Conservation (phyloP, 2,113 vertebrate genomes). For the Nymphicus hollandicus region DNA sequence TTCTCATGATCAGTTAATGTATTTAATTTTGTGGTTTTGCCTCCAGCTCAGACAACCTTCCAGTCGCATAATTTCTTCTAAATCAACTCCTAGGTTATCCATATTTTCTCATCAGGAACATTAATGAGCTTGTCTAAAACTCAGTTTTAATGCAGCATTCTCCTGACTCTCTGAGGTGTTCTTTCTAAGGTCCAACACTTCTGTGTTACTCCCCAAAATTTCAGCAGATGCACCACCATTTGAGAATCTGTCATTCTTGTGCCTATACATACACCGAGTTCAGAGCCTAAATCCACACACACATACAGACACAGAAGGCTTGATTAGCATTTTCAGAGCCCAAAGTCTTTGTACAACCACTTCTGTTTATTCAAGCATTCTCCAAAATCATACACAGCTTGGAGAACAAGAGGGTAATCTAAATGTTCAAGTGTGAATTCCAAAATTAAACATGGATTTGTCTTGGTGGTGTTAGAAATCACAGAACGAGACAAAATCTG, state of each 20-base stretch:
- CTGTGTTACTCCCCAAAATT: neutral
- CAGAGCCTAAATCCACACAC: neutral
- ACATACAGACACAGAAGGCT: neutral
- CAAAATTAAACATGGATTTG: neutral
- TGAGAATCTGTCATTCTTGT: neutral
- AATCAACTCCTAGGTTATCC: neutral
- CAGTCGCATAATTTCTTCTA: slow-evolving; percentile 14
- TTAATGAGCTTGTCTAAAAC: slow-evolving; percentile 23
- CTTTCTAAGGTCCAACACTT: neutral
- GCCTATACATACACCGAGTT: neutral
- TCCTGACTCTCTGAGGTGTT: neutral
- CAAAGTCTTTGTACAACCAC: fast-evolving
- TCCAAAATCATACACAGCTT: neutral
- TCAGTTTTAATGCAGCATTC: neutral
- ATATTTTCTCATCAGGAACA: slow-evolving; percentile 15
- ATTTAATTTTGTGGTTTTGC: neutral
- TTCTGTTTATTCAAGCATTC: neutral
- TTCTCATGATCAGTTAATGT: slow-evolving; percentile 1
- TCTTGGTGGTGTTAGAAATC: neutral
- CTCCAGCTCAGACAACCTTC: slow-evolving; percentile 11
- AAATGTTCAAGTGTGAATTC: neutral
- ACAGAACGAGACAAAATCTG: neutral
- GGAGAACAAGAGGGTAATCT: neutral
- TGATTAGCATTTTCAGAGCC: neutral
- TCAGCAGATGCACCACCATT: neutral